Base-by-base conservation (phyloP, 35 echinoderm and acorn worm species). In the Patiria miniata region DNA sequence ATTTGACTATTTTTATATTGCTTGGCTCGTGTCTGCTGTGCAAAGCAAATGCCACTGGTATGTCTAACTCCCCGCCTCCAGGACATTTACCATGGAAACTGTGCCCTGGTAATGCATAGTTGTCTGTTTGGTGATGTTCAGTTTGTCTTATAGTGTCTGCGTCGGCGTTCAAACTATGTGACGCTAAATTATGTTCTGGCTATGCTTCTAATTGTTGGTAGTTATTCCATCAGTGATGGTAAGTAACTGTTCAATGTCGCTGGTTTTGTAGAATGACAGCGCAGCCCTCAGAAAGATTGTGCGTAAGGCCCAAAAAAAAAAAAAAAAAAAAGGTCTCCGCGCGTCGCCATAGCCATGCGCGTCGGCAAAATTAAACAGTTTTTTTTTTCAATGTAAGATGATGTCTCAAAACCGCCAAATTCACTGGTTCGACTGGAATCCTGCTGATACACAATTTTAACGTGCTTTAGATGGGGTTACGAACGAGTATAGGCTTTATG, bases 291-390 rank as follows among this genome's bases (percentile, higher is more conserved):
- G n/a, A n/a, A n/a, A n/a, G n/a, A n/a, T n/a, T n/a, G n/a, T n/a
- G n/a, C n/a, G n/a, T n/a, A n/a, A 30, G 90, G 77, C 58, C 87
- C 90, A 30, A 87, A 39, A 37, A 86, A 82, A 42, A 92, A 36
- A n/a, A n/a, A n/a, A n/a, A n/a, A n/a, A n/a, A n/a, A n/a, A n/a
- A n/a, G n/a, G n/a, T n/a, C n/a, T n/a, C n/a, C n/a, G n/a, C n/a
- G n/a, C n/a, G n/a, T n/a, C n/a, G n/a, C n/a, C n/a, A n/a, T n/a
- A n/a, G n/a, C n/a, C n/a, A n/a, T n/a, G n/a, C n/a, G n/a, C n/a
- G n/a, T n/a, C n/a, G n/a, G n/a, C n/a, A n/a, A n/a, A n/a, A n/a
- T n/a, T n/a, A n/a, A n/a, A n/a, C n/a, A n/a, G n/a, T n/a, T n/a
- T n/a, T n/a, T n/a, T n/a, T n/a, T n/a, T n/a, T n/a, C n/a, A n/a